Percentiles rank a stretch among this genome's conserved stretches.
Conservation (phyloP, 2,113 vertebrate species). For the Albula goreensis region DNA sequence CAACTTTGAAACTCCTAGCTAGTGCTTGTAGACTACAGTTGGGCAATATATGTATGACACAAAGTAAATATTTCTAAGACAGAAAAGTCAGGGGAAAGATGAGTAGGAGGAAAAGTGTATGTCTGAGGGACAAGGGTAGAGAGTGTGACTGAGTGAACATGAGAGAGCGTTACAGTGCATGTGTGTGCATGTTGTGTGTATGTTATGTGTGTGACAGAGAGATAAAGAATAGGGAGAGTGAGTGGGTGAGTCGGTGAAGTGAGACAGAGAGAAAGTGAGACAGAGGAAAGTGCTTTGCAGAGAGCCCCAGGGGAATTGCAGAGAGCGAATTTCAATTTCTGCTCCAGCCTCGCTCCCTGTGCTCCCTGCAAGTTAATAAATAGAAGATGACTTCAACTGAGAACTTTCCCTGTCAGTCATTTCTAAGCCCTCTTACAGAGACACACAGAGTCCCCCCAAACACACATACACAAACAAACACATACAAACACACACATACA, state of each 20-base stretch:
- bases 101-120: no score
- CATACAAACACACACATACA: not conserved
- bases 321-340: constrained; percentile 1
- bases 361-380: not conserved
- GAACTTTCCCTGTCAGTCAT: constrained; percentile 6
- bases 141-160: not conserved
- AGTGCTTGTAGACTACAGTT: no score
- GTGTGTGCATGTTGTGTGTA: not conserved
- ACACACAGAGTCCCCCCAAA: not conserved
- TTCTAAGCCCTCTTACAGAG: not conserved
- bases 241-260: not conserved
- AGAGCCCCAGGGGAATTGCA: not conserved
- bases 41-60: no score
- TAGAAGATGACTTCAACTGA: not conserved
- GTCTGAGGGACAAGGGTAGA: not conserved
- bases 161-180: not conserved
- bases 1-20: no score
- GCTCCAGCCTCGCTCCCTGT: not conserved
- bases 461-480: not conserved
- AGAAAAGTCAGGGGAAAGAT: no score
- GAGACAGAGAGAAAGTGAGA: not conserved
- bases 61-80: no score
- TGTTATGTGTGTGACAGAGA: not conserved
- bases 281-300: not conserved
- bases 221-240: not conserved